Percentiles rank a stretch among this genome's conserved stretches.
These are phyloP conservation scores for Eulemur rufifrons DNA, from an alignment of 2,113 vertebrate genomes.

Conservation along the genomic window DNA sequence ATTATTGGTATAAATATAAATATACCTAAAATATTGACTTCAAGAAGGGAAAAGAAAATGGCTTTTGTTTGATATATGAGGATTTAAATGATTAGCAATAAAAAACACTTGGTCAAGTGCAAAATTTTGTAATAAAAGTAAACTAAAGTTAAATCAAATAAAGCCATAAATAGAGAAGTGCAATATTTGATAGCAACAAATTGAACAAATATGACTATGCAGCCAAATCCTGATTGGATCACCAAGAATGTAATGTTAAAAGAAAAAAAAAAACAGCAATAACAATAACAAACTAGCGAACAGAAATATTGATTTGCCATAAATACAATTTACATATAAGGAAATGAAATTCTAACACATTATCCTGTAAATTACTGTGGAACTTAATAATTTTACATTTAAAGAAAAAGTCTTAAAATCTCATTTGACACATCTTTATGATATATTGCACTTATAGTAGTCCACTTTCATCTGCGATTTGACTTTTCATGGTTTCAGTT, in stretches of 20 bases:
- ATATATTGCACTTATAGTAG: no score
- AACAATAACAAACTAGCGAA: not conserved
- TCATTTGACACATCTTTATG: not conserved
- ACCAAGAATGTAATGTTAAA: not conserved
- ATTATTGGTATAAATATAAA: not conserved
- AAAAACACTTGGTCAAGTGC: not conserved
- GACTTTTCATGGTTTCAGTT: not conserved
- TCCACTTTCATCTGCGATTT: not conserved
- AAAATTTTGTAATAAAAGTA: not conserved
- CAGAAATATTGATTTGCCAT: not conserved
- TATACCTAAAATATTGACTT: not conserved
- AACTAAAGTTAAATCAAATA: not conserved
- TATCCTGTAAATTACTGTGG: not conserved
- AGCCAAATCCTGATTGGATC: not conserved
- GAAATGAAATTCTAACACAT: not conserved
- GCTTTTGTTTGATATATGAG: not conserved
- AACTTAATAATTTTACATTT: not conserved
- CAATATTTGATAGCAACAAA: not conserved
- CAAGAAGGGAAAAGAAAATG: not conserved
- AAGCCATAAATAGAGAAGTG: not conserved
- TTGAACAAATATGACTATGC: no score
- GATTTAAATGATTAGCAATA: not conserved
- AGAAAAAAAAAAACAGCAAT: not conserved
- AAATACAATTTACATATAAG: not conserved
- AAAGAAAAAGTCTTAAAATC: not conserved